phyloP scores from a whole-genome alignment of 2,797 vertebrate genomes.

The Telmatherina bonti region DNA sequence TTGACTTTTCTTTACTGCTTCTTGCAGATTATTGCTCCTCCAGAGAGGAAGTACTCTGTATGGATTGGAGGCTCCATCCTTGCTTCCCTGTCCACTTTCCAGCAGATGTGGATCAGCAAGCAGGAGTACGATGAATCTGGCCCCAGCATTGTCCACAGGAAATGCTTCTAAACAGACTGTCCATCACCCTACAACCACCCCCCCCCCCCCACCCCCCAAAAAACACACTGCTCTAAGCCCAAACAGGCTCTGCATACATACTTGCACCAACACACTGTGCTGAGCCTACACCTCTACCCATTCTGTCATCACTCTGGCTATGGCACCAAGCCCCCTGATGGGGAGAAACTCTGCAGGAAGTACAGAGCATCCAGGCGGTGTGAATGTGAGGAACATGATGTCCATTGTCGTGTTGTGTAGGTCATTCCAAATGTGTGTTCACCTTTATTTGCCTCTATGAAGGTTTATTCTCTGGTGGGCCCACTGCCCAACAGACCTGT shows the following conservation, averaged over 20 bases:
- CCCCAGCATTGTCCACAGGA: slow-evolving; percentile 87
- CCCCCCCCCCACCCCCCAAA: slow-evolving; percentile 44
- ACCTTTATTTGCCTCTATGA: slow-evolving; percentile 90
- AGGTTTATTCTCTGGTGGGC: slow-evolving; percentile 82
- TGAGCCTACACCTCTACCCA: slow-evolving; percentile 67
- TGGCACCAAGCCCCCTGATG: slow-evolving; percentile 69
- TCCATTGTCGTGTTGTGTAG: slow-evolving; percentile 88
- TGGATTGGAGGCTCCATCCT: slow-evolving; percentile 89
- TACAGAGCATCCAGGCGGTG: slow-evolving; percentile 67
- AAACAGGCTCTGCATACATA: slow-evolving; percentile 83
- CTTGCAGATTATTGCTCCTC: slow-evolving; percentile 85
- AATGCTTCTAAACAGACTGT: slow-evolving; percentile 87
- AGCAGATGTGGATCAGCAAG: slow-evolving; percentile 91
- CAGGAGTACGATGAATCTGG: slow-evolving; percentile 88
- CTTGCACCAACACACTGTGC: slow-evolving; percentile 72
- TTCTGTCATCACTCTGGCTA: slow-evolving; percentile 75
- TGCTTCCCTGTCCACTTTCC: slow-evolving; percentile 88
- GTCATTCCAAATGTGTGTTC: slow-evolving; percentile 91
- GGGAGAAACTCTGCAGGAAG: slow-evolving; percentile 70
- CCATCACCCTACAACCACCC: slow-evolving; percentile 35
- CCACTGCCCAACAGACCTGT: slow-evolving; percentile 73
- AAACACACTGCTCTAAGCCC: slow-evolving; percentile 82
- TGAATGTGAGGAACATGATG: slow-evolving; percentile 79
- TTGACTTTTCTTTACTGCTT: neutral
- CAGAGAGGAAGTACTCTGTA: slow-evolving; percentile 88